Conservation (phyloP, 2,888 invertebrate genomes). For the Cacoxenus indagator region DNA sequence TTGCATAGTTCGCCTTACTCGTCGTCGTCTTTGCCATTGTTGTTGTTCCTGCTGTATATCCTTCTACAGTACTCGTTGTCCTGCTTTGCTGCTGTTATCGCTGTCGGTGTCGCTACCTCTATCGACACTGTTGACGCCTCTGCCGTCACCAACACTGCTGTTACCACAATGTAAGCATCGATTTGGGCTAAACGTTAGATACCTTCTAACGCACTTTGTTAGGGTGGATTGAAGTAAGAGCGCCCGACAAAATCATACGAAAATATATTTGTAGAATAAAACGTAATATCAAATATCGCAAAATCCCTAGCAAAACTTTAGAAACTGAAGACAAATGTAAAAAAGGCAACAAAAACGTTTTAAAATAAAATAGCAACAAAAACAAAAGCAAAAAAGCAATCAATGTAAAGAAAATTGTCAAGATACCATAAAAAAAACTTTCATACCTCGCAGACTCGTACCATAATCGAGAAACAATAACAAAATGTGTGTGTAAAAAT, state of each 20-base stretch:
- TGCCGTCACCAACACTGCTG: slow-evolving; percentile 36
- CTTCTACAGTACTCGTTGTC: neutral
- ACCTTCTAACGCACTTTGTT: slow-evolving; percentile 59
- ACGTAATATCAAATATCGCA: neutral
- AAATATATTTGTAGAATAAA: slow-evolving; percentile 6
- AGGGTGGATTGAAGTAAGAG: slow-evolving; percentile 42
- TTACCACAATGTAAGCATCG: slow-evolving; percentile 51
- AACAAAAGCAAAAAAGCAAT: neutral
- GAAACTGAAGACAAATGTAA: slow-evolving; percentile 8
- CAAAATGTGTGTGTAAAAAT: slow-evolving; percentile 22
- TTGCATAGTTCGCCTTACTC: neutral
- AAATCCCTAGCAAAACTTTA: slow-evolving; percentile 13
- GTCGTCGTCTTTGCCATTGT: neutral
- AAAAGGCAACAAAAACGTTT: slow-evolving; percentile 37
- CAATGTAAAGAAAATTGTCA: neutral
- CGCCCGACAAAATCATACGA: slow-evolving; percentile 24
- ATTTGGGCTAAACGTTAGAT: slow-evolving; percentile 63
- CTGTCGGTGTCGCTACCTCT: slow-evolving; percentile 20
- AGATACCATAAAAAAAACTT: neutral
- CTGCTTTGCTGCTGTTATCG: slow-evolving; percentile 17
- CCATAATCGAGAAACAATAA: slow-evolving; percentile 12
- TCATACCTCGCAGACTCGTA: neutral
- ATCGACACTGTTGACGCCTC: slow-evolving; percentile 26
- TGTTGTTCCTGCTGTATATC: neutral
- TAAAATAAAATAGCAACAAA: slow-evolving; percentile 47